Evolutionary conservation across 1,140 invertebrate genomes (phyloP).

Genomic region (Mya arenaria): DNA sequence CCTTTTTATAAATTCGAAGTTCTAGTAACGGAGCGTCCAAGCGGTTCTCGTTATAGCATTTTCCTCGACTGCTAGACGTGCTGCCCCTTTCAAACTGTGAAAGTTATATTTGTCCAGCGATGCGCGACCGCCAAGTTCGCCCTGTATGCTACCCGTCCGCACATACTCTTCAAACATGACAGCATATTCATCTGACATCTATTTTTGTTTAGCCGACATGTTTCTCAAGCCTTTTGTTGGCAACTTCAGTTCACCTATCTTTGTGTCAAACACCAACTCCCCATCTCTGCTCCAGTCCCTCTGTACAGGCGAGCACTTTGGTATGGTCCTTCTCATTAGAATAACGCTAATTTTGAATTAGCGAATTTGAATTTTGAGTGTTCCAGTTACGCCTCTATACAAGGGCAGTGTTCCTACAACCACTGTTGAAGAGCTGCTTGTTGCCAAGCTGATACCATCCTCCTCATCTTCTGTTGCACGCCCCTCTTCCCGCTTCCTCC

Average conservation of each 20-base stretch:
- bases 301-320: neutral
- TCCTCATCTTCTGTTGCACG: neutral
- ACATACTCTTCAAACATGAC: neutral
- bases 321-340: neutral
- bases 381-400: too few species aligned
- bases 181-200: neutral
- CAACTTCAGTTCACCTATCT: too few species aligned
- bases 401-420: too few species aligned
- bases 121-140: neutral
- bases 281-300: neutral
- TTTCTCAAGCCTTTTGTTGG: neutral
- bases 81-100: neutral
- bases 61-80: neutral
- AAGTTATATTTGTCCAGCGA: neutral
- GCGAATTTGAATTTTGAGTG: too few species aligned
- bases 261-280: neutral
- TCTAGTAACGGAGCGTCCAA: neutral
- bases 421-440: too few species aligned
- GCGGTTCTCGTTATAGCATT: neutral
- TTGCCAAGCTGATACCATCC: neutral
- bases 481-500: neutral
- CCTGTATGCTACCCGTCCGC: neutral
- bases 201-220: neutral
- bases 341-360: neutral
- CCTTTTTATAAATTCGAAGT: neutral